These are phyloP conservation scores for Enteromius trimaculatus DNA, from an alignment of 2,797 vertebrate species.

Conservation along the genomic window DNA sequence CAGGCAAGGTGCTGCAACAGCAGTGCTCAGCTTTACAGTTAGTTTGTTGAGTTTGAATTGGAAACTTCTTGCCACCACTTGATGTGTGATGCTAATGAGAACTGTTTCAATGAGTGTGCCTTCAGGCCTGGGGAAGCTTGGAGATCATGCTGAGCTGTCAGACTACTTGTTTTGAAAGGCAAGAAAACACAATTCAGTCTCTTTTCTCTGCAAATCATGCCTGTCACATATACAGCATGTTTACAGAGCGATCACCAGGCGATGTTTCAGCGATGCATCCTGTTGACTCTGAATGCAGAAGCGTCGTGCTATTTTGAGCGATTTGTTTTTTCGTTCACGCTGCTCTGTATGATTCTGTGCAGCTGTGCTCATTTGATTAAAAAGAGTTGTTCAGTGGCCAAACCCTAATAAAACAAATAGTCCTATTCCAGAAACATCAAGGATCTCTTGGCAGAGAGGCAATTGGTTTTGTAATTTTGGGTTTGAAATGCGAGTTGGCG, in stretches of 20 bases:
- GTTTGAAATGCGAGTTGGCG: slow-evolving; percentile 69
- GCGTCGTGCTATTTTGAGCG: slow-evolving; percentile 5
- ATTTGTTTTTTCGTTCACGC: slow-evolving; percentile 16
- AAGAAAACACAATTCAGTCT: slow-evolving; percentile 29
- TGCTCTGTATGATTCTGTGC: slow-evolving; percentile 26
- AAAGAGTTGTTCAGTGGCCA: slow-evolving; percentile 29
- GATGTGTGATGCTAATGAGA: slow-evolving; percentile 31
- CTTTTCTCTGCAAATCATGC: slow-evolving; percentile 26
- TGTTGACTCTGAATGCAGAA: slow-evolving; percentile 41
- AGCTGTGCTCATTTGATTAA: slow-evolving; percentile 54
- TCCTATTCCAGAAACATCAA: slow-evolving; percentile 70
- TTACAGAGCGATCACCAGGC: slow-evolving; percentile 39
- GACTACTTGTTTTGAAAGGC: slow-evolving; percentile 32
- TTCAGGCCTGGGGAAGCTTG: slow-evolving; percentile 29
- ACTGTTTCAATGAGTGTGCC: slow-evolving; percentile 28
- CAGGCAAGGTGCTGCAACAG: background rate
- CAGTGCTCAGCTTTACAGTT: background rate
- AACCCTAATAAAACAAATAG: slow-evolving; percentile 77
- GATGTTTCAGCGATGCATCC: slow-evolving; percentile 32
- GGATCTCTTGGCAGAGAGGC: slow-evolving; percentile 67
- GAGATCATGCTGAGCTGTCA: slow-evolving; percentile 44
- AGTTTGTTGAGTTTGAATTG: slow-evolving; percentile 29
- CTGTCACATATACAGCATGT: slow-evolving; percentile 35
- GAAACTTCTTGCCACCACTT: slow-evolving; percentile 19
- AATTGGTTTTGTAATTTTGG: slow-evolving; percentile 78